Evolutionary conservation across 2,113 vertebrate species (phyloP), one percentile per base, ranked within the genome.

Genomic region (Pipa parva): DNA sequence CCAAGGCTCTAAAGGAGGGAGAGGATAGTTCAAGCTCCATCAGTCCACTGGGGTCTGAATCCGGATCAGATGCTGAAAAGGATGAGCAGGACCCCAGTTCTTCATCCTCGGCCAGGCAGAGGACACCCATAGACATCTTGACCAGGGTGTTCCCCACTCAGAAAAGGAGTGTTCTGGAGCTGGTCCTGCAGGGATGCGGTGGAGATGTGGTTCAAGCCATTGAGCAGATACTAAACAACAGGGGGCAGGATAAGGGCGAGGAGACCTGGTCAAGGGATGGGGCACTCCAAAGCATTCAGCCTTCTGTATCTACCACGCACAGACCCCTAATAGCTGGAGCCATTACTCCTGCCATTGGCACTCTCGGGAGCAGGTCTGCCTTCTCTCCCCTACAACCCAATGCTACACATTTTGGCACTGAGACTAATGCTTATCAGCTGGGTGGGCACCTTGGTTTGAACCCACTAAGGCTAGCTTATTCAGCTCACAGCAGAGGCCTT

Each of bases 171-270:
- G 95, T 98, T 55, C 85, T 98, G 79, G 97, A 99, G 86, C 89
- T 98, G 62, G 95, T 99, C 48, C 81, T 99, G 75, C 96, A 98
- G 77, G 95, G 95, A 78, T 99, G 97, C 78, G 95, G 95, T 10
- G 96, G 93, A 58, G 95, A 99, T 76, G 96, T 99, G 87, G 95
- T 99, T 22, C 95, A 98, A 85, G 97, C 97, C 80, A 99, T 99
- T 75, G 97, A 99, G 88, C 97, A 99, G 84, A 94, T 99, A 78
- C 92, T 99, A 71, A 98, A 97, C 89, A 95, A 97, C 87, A 85
- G 74, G 74, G 88, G 81, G 21, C 87, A 80, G 59, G 60, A 33
- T 73, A 90, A 72, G 64, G 76, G 69, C 1, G 93, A 93, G 1
- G 92, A 95, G 72, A 60, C 85, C 18, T 96, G 93, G 93, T 83